These are phyloP conservation scores for Augochlorella aurata DNA, from an alignment of 2,888 invertebrate genomes.

Conservation along the genomic window DNA sequence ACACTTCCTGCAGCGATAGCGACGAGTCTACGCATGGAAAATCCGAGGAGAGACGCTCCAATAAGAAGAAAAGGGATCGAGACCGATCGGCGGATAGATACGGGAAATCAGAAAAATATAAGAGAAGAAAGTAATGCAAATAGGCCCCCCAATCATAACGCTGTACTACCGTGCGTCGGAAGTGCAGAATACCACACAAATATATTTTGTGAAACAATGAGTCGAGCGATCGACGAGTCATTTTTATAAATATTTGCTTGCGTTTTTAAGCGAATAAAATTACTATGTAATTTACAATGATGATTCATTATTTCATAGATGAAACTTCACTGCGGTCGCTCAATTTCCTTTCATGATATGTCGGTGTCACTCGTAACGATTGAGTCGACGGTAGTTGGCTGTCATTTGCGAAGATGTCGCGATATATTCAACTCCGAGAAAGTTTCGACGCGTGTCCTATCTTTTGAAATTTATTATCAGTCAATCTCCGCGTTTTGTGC, in stretches of 20 bases:
- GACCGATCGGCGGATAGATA: slow-evolving; percentile 55
- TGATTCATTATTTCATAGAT: not conserved
- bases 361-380: not conserved
- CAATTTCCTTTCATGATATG: not conserved
- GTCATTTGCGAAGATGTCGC: not conserved
- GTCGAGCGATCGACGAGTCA: not conserved
- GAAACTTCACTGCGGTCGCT: not conserved
- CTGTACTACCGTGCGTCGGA: not conserved
- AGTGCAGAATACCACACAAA: not conserved
- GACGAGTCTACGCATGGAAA: slow-evolving; percentile 22
- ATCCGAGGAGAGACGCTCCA: slow-evolving; percentile 39
- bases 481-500: not conserved
- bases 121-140: slow-evolving; percentile 47
- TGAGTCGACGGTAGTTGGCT: not conserved
- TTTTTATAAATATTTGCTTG: not conserved
- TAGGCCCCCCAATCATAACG: not conserved
- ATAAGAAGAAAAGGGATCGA: slow-evolving; percentile 57
- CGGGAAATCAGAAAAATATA: slow-evolving; percentile 42
- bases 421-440: not conserved
- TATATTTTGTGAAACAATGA: slow-evolving; percentile 37
- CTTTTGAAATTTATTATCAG: not conserved
- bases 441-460: not conserved
- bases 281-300: not conserved
- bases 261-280: slow-evolving; percentile 33
- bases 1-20: slow-evolving; percentile 16